Evolutionary conservation across 1,140 invertebrate species (phyloP).

Genomic region (Trachymyrmex septentrionalis): DNA sequence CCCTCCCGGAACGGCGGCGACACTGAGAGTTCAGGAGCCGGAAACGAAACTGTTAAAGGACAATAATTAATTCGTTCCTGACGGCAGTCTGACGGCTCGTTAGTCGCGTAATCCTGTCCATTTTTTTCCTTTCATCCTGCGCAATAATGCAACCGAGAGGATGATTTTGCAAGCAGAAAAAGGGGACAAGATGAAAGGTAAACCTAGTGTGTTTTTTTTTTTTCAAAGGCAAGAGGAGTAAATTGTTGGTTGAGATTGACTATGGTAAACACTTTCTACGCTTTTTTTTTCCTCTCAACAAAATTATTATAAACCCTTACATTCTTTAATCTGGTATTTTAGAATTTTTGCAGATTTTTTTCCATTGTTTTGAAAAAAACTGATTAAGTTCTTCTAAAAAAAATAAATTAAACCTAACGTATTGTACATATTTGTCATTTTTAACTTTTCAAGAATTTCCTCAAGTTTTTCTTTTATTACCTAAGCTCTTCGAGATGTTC

Average conservation of each 20-base stretch:
- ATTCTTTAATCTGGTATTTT: neutral
- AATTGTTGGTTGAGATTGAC: constrained; percentile 28
- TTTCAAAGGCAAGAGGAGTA: constrained; percentile 18
- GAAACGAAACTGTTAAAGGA: constrained; percentile 64
- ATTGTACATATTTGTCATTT: neutral
- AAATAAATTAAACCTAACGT: neutral
- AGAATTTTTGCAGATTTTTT: neutral
- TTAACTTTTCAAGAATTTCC: neutral
- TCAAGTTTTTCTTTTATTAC: neutral
- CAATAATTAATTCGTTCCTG: constrained; percentile 61
- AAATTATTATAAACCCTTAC: neutral
- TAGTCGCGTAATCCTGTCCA: constrained; percentile 29
- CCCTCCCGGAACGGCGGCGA: constrained; percentile 43
- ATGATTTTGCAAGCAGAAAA: constrained; percentile 16
- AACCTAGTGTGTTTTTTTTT: neutral
- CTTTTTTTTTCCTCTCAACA: neutral
- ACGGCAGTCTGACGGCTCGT: constrained; percentile 45
- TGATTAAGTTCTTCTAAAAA: neutral
- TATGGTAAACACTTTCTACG: constrained; percentile 9
- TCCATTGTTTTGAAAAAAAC: neutral
- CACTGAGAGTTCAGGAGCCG: constrained; percentile 27
- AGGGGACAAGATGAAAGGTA: constrained; percentile 35
- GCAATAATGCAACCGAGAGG: constrained; percentile 44
- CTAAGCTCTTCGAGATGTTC: too few relatives aligned
- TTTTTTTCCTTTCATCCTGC: constrained; percentile 37